Evolutionary conservation across 2,113 vertebrate genomes (phyloP), one percentile per base, ranked within the genome.

Genomic region (Podarcis muralis): DNA sequence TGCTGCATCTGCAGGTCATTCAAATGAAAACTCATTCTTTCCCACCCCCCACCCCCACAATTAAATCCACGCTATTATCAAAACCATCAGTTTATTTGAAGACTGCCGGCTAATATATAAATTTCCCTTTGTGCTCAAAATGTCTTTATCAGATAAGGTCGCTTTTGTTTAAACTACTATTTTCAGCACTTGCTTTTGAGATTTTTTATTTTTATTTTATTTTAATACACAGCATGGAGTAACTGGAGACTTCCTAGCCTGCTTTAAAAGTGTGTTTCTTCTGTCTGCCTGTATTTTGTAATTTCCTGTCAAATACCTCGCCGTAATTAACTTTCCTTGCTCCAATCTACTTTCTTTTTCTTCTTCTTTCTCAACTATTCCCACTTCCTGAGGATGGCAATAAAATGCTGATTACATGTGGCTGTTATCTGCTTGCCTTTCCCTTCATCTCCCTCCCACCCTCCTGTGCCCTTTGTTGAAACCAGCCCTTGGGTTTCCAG

Each of bases 261-360:
- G 92, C 92, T 96, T 96, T 95, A 95, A 79, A 96, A 97, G 96
- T 90, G 96, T 95, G 95, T 96, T 97, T 97, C 94, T 97, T 96
- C 94, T 97, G 95, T 96, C 96, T 97, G 95, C 97, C 97, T 97
- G 95, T 95, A 96, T 97, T 97, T 97, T 97, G 96, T 97, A 97
- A 97, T 97, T 97, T 97, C 97, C 97, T 97, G 96, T 97, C 95
- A 97, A 97, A 96, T 97, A 97, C 95, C 95, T 96, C 95, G 95
- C 95, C 88, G 94, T 97, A 97, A 97, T 97, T 97, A 97, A 98
- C 96, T 97, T 97, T 97, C 95, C 93, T 96, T 95, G 94, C 95
- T 95, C 91, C 94, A 96, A 92, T 92, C 93, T 93, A 93, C 88
- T 88, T 93, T 83, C 89, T 57, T 37, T 87, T 78, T 57, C 32